Evolutionary conservation across 2,113 vertebrate genomes (phyloP).

Genomic region (Psammodynastes pulverulentus): DNA sequence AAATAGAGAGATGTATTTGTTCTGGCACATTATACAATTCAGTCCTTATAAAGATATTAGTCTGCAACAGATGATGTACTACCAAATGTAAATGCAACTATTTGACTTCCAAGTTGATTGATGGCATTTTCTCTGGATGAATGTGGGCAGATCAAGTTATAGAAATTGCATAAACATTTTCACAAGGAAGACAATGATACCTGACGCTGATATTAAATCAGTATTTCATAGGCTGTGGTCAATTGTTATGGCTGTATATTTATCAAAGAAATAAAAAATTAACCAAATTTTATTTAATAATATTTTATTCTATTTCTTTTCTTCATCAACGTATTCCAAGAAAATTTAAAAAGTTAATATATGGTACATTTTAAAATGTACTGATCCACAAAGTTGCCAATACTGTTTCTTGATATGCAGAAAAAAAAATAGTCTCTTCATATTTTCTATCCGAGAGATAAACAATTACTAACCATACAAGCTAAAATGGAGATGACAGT

Average conservation of each 20-base stretch:
- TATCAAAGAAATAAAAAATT: neutral
- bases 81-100: neutral
- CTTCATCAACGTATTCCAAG: neutral
- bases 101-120: neutral
- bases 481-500: neutral
- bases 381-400: neutral
- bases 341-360: neutral
- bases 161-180: slow-evolving; percentile 7
- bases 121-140: neutral
- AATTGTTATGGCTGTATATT: neutral
- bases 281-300: neutral
- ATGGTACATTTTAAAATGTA: neutral
- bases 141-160: neutral
- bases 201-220: neutral
- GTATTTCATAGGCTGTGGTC: neutral
- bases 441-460: neutral
- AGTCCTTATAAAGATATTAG: neutral
- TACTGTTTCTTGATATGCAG: neutral
- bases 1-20: neutral
- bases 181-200: neutral
- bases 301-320: neutral
- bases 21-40: neutral
- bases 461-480: neutral
- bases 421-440: neutral
- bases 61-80: neutral